These are phyloP conservation scores for Ruditapes philippinarum DNA, from an alignment of 1,140 invertebrate genomes.

Conservation along the genomic window DNA sequence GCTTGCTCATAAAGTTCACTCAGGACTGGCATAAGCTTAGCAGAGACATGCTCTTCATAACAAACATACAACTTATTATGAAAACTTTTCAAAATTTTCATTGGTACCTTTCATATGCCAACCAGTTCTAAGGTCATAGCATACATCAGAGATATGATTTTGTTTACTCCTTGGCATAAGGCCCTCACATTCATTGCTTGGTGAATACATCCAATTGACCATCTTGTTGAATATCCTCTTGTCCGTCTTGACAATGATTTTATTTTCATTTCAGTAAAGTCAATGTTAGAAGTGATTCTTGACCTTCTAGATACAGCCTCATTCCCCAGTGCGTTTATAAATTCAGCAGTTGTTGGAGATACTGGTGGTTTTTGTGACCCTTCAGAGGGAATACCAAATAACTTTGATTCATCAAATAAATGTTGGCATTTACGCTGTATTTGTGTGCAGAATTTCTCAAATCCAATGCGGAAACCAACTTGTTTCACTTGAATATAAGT, in stretches of 20 bases:
- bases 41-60: conserved; percentile 58
- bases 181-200: conserved; percentile 16
- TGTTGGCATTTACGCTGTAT: conserved; percentile 50
- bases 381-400: conserved; percentile 12
- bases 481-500: conserved; percentile 46
- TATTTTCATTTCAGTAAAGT: not conserved
- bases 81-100: conserved; percentile 9
- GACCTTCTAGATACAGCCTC: not conserved
- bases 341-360: conserved; percentile 26
- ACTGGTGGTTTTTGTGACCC: not conserved
- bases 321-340: conserved; percentile 26
- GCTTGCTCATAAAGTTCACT: conserved; percentile 58
- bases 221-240: conserved; percentile 30
- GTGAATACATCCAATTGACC: conserved; percentile 47
- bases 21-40: conserved; percentile 44
- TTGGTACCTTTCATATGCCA: conserved; percentile 15
- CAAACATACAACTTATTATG: conserved; percentile 57
- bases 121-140: conserved; percentile 30
- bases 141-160: conserved; percentile 33
- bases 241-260: not conserved
- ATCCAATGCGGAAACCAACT: conserved; percentile 37
- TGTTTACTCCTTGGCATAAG: conserved; percentile 39
- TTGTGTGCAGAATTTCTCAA: conserved; percentile 52
- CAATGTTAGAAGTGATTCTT: not conserved
- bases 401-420: conserved; percentile 47